These are phyloP conservation scores for Trichosurus vulpecula DNA, from an alignment of 2,797 vertebrate species.

Conservation along the genomic window DNA sequence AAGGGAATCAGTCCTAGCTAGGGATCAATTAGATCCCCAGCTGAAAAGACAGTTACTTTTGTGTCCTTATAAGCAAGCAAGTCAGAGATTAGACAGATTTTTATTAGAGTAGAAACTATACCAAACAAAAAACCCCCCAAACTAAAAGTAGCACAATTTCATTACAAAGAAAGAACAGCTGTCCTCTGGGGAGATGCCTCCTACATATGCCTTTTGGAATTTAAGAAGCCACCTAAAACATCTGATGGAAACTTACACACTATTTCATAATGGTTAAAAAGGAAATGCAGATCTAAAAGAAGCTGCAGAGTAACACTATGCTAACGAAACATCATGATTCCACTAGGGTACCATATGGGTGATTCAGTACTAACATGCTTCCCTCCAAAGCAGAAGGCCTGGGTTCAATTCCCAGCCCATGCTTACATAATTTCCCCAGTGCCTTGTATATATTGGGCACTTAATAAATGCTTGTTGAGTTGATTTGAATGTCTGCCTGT, in stretches of 20 bases:
- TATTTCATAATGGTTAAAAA: background rate
- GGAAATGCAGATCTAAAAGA: background rate
- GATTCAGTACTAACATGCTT: background rate
- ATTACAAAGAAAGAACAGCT: background rate
- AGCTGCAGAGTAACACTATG: background rate
- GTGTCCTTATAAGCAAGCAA: background rate
- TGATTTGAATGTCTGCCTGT: background rate
- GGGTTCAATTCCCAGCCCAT: background rate
- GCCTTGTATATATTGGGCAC: background rate
- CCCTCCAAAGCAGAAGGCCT: background rate
- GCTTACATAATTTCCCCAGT: background rate
- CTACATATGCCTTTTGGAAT: background rate
- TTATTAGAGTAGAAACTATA: background rate
- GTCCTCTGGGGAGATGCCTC: background rate
- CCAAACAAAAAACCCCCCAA: background rate
- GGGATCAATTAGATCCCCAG: background rate
- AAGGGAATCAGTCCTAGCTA: background rate
- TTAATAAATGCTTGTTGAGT: background rate
- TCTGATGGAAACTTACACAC: background rate
- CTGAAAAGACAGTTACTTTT: background rate
- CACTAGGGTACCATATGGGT: background rate
- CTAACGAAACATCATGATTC: background rate
- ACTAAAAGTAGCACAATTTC: background rate
- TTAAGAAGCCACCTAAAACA: background rate
- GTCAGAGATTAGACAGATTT: background rate